Evolutionary conservation across 2,888 invertebrate species (phyloP), one percentile per base, ranked within the genome.

Genomic region (Elysia crispata): DNA sequence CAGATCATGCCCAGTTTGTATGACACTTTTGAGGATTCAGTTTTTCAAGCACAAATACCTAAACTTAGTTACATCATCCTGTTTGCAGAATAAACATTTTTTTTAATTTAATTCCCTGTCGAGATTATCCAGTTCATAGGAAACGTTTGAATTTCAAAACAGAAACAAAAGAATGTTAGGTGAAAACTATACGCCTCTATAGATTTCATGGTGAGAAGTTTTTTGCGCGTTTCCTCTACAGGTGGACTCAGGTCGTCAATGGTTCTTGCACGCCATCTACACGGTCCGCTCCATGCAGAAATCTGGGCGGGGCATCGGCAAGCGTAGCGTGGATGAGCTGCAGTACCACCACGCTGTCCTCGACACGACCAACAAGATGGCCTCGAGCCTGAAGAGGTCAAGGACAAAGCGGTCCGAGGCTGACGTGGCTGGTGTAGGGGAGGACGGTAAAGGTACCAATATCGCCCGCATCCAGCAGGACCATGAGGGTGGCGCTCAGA

Each of bases 211-310:
- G n/a, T n/a, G n/a, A n/a, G n/a, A n/a, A n/a, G n/a, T n/a, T n/a
- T n/a, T n/a, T n/a, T n/a, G n/a, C n/a, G n/a, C n/a, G n/a, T n/a
- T 41, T 11, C 41, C 41, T 11, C 11, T 41, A 3, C 86, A 90
- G 90, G 88, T 86, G 79, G 89, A 89, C 62, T 76, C 84, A 28
- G 88, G 87, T 1, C 85, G 87, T 31, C 89, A 89, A 77, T 91
- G 91, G 91, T 91, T 89, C 77, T 80, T 91, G 6, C 91, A 91
- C 72, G 85, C 86, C 23, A 88, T 90, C 78, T 91, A 90, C 83
- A 86, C 87, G 30, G 81, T 91, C 28, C 81, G 83, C 30, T 86
- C 88, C 23, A 79, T 79, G 15, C 81, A 79, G n/a, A 85, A 85
- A 72, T 69, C 80, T 31, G 79, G 72, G 6, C 70, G 81, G n/a